Conservation (phyloP, 2,888 invertebrate species). For the Gryllus longicercus region DNA sequence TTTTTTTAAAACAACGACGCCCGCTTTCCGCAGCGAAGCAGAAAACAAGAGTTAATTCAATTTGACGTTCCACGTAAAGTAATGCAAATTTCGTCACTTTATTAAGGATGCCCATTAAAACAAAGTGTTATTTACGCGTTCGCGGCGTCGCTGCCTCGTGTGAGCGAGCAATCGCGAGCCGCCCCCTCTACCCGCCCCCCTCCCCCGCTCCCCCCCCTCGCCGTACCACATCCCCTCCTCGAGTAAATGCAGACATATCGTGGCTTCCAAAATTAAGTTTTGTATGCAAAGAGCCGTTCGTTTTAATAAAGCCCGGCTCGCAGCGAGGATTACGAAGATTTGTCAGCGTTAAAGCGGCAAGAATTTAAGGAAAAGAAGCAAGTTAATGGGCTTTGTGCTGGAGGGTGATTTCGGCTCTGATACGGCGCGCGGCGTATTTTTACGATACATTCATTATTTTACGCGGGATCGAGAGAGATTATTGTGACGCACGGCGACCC, state of each 20-base stretch:
- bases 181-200: not conserved
- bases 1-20: not conserved
- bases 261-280: conserved; percentile 17
- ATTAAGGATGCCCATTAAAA: conserved; percentile 17
- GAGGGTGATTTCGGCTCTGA: not conserved
- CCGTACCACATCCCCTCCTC: not conserved
- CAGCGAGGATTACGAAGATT: conserved; percentile 11
- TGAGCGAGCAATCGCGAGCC: not conserved
- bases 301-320: conserved; percentile 17
- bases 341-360: conserved; percentile 17
- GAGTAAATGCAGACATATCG: conserved; percentile 17
- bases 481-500: not conserved
- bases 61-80: not conserved
- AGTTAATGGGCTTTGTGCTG: not conserved
- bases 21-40: conserved; percentile 4
- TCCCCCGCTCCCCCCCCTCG: not conserved
- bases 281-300: conserved; percentile 17
- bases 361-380: conserved; percentile 17
- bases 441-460: not conserved
- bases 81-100: conserved; percentile 17
- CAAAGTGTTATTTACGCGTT: not conserved
- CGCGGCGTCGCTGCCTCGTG: not conserved
- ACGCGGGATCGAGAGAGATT: not conserved
- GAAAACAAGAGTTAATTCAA: conserved; percentile 17
- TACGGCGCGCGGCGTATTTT: not conserved